Evolutionary conservation across 1,140 invertebrate species (phyloP), one percentile per base, ranked within the genome.

Genomic region (Agrypnia vestita): DNA sequence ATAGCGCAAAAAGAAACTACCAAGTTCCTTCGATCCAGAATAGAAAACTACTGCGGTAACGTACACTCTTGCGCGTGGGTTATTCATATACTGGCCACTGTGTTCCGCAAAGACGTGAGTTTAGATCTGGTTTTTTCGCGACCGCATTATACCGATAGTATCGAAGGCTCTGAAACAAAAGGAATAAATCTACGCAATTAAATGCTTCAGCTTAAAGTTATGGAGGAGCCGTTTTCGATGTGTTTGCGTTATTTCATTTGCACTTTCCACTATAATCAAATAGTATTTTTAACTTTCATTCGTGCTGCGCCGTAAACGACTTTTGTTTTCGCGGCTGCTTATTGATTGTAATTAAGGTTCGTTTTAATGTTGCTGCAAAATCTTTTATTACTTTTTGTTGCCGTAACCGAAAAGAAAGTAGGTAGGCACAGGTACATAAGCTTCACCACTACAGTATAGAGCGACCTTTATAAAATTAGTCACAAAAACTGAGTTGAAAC

Each of bases 261-360:
- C 55, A 59, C 55, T 59, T 59, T 59, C 55, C 12, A 15, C 55
- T 21, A 9, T 8, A 59, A 59, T 59, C 55, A 59, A 35, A 35
- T 21, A 21, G 55, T 12, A 19, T 64, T 64, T 64, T 64, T 35
- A 64, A 64, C 61, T 64, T 44, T 62, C 21, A 43, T 11, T 43
- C 25, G 25, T 35, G 61, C 13, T 13, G 10, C 3, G 61, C 13
- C 19, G 13, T 64, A 13, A 19, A n/a, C 11, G 13, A 64, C 61
- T 64, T 64, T 64, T 64, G 21, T 64, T 64, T 64, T 64, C 35
- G 61, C 61, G 9, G 13, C 25, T 64, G 61, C 35, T 64, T 64
- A 64, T 64, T 64, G 61, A 64, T 64, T 64, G 61, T 64, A 51
- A 51, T 64, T 64, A 64, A 64, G n/a, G 61, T 9, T 64, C 25